Conservation (phyloP, 1,140 invertebrate species). For the Stegodyphus mimosarum region DNA sequence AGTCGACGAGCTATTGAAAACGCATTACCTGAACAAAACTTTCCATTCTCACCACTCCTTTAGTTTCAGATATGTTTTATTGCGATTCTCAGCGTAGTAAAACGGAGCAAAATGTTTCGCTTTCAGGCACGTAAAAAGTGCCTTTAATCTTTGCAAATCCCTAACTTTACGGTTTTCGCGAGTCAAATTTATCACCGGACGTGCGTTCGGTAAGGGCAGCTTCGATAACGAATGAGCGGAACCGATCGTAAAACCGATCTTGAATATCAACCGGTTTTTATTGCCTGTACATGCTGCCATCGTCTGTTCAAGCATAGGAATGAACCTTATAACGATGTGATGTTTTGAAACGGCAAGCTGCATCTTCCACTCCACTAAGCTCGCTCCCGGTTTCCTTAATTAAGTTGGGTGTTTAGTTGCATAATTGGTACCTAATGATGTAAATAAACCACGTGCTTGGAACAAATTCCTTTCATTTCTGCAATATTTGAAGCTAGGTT, state of each 20-base stretch:
- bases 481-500: no score
- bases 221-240: slow-evolving; percentile 45
- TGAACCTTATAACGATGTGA: no score
- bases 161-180: slow-evolving; percentile 36
- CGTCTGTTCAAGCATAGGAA: no score
- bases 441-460: no score
- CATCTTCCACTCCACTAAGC: no score
- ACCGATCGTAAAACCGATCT: slow-evolving; percentile 35
- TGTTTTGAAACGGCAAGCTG: no score
- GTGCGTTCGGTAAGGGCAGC: slow-evolving; percentile 7
- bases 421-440: no score
- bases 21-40: slow-evolving; percentile 19
- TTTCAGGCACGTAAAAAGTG: slow-evolving; percentile 20
- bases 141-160: slow-evolving; percentile 55
- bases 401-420: no score
- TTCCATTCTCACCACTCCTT: slow-evolving; percentile 2
- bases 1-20: slow-evolving; percentile 13
- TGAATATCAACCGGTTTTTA: slow-evolving; percentile 56
- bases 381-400: no score
- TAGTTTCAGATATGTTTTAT: slow-evolving; percentile 30
- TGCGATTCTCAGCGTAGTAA: slow-evolving; percentile 23
- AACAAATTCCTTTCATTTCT: no score
- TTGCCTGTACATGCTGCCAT: not conserved
- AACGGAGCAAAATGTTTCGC: not conserved
- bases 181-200: slow-evolving; percentile 48